A percentile compares a stretch with the other conserved stretches of the same genome.
phyloP scores from a whole-genome alignment of 35 echinoderm and acorn worm species.

The Acanthaster planci region DNA sequence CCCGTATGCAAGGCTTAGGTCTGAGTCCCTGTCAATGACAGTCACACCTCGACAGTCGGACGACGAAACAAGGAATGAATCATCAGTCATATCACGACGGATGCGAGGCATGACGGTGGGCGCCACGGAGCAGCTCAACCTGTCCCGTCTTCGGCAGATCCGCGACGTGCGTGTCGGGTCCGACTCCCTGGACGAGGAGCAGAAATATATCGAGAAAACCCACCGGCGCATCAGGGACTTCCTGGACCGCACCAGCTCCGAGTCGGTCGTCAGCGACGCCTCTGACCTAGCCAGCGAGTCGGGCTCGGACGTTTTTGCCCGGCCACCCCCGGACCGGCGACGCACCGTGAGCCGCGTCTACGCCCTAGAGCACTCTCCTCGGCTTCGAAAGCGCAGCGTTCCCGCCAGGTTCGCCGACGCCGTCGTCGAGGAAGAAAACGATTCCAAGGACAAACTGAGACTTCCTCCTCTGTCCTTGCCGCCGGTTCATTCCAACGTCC shows the following conservation, averaged over 20 bases:
- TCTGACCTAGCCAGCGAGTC: background rate
- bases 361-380: background rate
- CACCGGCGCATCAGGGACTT: constrained; percentile 13
- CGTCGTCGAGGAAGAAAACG: background rate
- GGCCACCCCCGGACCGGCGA: background rate
- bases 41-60: background rate
- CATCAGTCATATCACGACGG: background rate
- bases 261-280: constrained; percentile 1
- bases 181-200: background rate
- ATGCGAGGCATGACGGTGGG: constrained; percentile 1
- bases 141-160: constrained; percentile 16
- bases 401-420: background rate
- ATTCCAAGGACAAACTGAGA: background rate
- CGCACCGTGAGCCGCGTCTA: constrained; percentile 14
- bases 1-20: background rate
- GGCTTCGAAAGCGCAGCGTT: background rate
- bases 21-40: background rate
- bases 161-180: background rate
- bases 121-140: background rate
- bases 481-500: background rate
- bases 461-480: constrained; percentile 10
- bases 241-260: background rate
- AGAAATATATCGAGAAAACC: constrained; percentile 1
- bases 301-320: background rate
- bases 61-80: background rate